Evolutionary conservation across 1,140 invertebrate genomes (phyloP).

Genomic region (Drosophila ironensis): DNA sequence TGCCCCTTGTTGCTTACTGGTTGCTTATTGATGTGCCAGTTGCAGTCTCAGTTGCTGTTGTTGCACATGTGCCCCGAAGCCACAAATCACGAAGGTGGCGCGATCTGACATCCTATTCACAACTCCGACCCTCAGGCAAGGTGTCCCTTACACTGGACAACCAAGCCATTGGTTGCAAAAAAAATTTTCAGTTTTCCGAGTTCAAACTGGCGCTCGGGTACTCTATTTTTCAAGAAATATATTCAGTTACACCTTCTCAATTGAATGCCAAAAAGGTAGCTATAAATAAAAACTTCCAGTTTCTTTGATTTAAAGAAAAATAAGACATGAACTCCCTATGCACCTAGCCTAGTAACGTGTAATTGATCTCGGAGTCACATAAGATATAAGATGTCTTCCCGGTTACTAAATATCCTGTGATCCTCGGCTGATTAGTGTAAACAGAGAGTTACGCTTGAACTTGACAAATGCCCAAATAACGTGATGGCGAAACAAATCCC

Average conservation of each 20-base stretch:
- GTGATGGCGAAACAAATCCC: slow-evolving; percentile 65
- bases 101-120: slow-evolving; percentile 72
- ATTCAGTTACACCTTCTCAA: too few species aligned
- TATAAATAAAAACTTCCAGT: too few species aligned
- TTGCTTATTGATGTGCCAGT: neutral
- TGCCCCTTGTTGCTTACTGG: slow-evolving; percentile 4
- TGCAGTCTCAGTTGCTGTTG: neutral
- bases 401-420: neutral
- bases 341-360: too few species aligned
- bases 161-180: neutral
- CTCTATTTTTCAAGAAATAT: too few species aligned
- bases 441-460: slow-evolving; percentile 68
- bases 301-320: too few species aligned
- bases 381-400: too few species aligned
- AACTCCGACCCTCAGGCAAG: slow-evolving; percentile 53
- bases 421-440: slow-evolving; percentile 42
- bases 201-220: too few species aligned
- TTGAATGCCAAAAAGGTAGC: too few species aligned
- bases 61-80: slow-evolving; percentile 67
- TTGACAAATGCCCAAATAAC: slow-evolving; percentile 79
- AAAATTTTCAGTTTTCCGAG: neutral
- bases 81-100: slow-evolving; percentile 79
- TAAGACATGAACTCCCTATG: too few species aligned
- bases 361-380: too few species aligned
- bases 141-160: slow-evolving; percentile 48